Base-by-base conservation (phyloP, 2,888 invertebrate species). In the Agrochola circellaris region DNA sequence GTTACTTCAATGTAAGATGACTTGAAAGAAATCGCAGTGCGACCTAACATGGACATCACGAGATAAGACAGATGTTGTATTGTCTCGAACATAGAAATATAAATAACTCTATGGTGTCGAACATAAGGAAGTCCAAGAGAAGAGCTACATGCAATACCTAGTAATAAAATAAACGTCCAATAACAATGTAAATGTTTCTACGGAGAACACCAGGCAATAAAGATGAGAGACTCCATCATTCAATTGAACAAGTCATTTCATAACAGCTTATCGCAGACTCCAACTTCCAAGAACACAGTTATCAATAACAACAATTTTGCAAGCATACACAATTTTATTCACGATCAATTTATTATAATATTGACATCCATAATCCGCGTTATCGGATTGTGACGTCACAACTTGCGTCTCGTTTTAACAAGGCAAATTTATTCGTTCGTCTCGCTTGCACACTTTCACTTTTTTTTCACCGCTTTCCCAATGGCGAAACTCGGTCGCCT, bases 391-490 rank as follows among this genome's bases (percentile, higher is more conserved):
- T 93, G 92, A 92, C 91, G 91, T 90, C 87, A 90, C 83, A 82
- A 76, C 75, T 71, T 82, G 88, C 80, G 87, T 92, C 92, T 89
- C 89, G 87, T 89, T 94, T 91, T 81, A 81, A 80, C 86, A 71
- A 84, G 79, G 78, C 80, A 77, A 79, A 78, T 79, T 85, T 77
- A 72, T 79, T 76, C 45, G 67, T 78, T 84, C 81, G 87, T 95
- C 94, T 90, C 93, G 83, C 90, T 94, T 89, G 91, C 88, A 74
- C 93, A 91, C 96, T 96, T 95, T 95, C 96, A 95, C 95, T 95
- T 95, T 95, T 94, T 83, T 95, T 94, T 93, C 91, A 91, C 92
- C 91, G 93, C 95, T 96, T 95, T 96, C 96, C 93, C 94, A 94
- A 95, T 94, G 93, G 92, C 93, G 94, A 92, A 95, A 94, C 94